Conservation (phyloP, 2,888 invertebrate genomes). For the Cyclophora albipunctata region DNA sequence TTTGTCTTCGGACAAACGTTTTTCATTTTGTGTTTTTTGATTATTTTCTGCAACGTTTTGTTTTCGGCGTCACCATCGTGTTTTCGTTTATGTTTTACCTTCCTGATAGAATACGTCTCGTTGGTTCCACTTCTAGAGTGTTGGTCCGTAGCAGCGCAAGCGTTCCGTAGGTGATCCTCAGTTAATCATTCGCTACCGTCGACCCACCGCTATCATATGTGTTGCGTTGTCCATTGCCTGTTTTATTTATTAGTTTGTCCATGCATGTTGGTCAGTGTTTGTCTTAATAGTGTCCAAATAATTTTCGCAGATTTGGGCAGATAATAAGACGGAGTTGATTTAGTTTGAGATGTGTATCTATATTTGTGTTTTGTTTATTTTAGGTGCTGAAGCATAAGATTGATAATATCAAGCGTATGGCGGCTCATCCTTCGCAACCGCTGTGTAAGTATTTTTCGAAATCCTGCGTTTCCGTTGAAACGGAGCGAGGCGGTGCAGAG, state of each 20-base stretch:
- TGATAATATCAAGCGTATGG: conserved; percentile 95
- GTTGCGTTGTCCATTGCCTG: conserved; percentile 33
- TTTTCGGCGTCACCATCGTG: conserved; percentile 24
- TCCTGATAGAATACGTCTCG: conserved; percentile 28
- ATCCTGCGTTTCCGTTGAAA: too few relatives aligned
- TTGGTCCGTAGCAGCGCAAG: conserved; percentile 5
- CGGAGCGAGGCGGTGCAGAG: too few relatives aligned
- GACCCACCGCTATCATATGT: conserved; percentile 32
- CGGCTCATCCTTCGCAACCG: conserved; percentile 95
- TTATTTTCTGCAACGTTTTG: conserved; percentile 23
- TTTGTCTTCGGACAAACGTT: conserved; percentile 12
- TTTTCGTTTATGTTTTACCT: conserved; percentile 29
- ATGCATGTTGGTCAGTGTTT: conserved; percentile 36
- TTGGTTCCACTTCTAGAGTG: conserved; percentile 21
- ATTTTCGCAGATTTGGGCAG: conserved; percentile 22
- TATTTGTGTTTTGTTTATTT: conserved; percentile 16
- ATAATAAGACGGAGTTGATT: conserved; percentile 7
- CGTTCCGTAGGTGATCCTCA: conserved; percentile 22
- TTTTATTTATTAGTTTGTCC: conserved; percentile 27
- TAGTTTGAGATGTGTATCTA: conserved; percentile 1
- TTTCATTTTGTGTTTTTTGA: conserved; percentile 25
- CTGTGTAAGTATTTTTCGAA: conserved; percentile 84
- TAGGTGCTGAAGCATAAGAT: conserved; percentile 96
- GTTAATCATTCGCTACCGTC: conserved; percentile 27
- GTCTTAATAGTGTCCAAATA: conserved; percentile 28